Conservation (phyloP, 2,888 invertebrate species). For the Cheilosia urbana region DNA sequence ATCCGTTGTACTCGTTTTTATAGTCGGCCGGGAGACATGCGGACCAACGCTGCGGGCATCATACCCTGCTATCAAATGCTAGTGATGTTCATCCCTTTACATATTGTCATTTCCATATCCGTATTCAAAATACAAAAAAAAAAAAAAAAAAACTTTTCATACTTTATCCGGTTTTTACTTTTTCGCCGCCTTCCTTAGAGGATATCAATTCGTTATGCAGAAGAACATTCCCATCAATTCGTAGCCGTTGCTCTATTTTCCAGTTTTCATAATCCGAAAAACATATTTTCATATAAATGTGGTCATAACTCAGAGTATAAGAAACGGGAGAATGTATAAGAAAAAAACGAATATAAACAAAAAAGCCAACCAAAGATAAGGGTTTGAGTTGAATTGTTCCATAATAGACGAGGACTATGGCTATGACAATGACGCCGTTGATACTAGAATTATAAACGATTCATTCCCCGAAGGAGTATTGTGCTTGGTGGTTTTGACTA, state of each 20-base stretch:
- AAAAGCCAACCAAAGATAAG: conserved; percentile 35
- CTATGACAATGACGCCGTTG: conserved; percentile 48
- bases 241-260: conserved; percentile 56
- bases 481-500: conserved; percentile 26
- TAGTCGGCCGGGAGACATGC: conserved; percentile 58
- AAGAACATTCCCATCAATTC: conserved; percentile 65
- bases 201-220: conserved; percentile 65
- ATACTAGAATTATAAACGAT: conserved; percentile 23
- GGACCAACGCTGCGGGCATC: conserved; percentile 57
- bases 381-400: conserved; percentile 38
- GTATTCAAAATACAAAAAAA: conserved; percentile 55
- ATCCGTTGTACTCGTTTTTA: conserved; percentile 67
- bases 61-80: conserved; percentile 36
- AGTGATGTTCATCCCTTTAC: conserved; percentile 63
- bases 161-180: conserved; percentile 38
- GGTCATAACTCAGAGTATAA: conserved; percentile 60
- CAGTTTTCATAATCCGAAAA: conserved; percentile 67
- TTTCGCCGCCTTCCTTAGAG: conserved; percentile 32
- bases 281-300: conserved; percentile 67
- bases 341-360: conserved; percentile 8
- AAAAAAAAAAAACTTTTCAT: conserved; percentile 39
- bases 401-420: conserved; percentile 36
- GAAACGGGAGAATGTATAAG: conserved; percentile 48
- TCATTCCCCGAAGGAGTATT: neutral
- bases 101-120: conserved; percentile 64